Conservation (phyloP, 1,140 invertebrate species). For the Zaprionus camerounensis region DNA sequence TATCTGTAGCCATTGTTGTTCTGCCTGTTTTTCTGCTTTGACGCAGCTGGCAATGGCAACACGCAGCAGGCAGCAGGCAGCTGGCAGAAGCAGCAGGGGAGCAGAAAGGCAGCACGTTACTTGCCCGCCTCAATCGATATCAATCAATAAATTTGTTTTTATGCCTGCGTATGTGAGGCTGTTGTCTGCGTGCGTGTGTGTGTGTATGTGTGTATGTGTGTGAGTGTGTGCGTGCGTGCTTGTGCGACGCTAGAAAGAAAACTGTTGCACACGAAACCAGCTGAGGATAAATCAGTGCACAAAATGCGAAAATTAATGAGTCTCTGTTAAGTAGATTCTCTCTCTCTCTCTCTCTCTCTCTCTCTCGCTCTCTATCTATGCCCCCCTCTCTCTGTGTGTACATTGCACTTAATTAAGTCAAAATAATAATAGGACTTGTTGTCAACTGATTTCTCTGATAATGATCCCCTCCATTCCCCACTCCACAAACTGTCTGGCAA, state of each 20-base stretch:
- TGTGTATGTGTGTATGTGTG: slow-evolving; percentile 2
- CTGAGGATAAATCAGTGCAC: slow-evolving; percentile 13
- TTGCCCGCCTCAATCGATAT: slow-evolving; percentile 61
- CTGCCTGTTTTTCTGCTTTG: slow-evolving; percentile 2
- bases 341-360: background rate
- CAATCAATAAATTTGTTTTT: slow-evolving; percentile 69
- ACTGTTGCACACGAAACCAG: slow-evolving; percentile 34
- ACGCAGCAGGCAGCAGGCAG: slow-evolving; percentile 38
- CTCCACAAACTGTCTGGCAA: background rate
- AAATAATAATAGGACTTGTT: background rate
- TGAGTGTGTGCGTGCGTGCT: background rate
- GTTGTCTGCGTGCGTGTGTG: background rate
- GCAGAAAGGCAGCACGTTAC: slow-evolving; percentile 23
- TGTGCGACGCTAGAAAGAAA: slow-evolving; percentile 12
- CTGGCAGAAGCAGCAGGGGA: slow-evolving; percentile 3
- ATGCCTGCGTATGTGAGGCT: background rate
- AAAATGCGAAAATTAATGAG: slow-evolving; percentile 23
- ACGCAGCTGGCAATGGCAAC: slow-evolving; percentile 38
- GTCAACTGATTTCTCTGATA: background rate
- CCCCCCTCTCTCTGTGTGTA: background rate
- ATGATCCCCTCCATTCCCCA: background rate
- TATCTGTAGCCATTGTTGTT: slow-evolving; percentile 15
- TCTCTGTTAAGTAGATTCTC: slow-evolving; percentile 6
- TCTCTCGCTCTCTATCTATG: background rate
- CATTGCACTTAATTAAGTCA: slow-evolving; percentile 17